Evolutionary conservation across 1,140 invertebrate genomes (phyloP).

Genomic region (Diorhabda carinulata): DNA sequence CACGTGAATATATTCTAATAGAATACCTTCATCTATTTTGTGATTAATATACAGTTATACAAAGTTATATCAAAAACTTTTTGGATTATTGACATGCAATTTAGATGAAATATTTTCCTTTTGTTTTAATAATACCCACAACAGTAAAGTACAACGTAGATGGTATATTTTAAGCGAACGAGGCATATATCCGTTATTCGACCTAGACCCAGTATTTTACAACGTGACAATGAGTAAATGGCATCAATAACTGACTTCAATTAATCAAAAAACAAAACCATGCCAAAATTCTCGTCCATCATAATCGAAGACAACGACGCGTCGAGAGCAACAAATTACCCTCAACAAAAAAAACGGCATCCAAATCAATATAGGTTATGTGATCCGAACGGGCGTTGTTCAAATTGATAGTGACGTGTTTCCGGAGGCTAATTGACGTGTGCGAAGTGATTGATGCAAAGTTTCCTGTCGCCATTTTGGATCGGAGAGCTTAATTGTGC

Average conservation of each 20-base stretch:
- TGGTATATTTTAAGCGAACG: too few species aligned
- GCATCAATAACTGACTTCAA: constrained; percentile 11
- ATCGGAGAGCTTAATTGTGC: constrained; percentile 41
- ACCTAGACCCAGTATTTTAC: constrained; percentile 11
- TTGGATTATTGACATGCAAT: too few species aligned
- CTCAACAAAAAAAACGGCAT: constrained; percentile 13
- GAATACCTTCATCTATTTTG: too few species aligned
- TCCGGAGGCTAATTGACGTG: constrained; percentile 49
- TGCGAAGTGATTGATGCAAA: constrained; percentile 47
- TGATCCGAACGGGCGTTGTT: constrained; percentile 39
- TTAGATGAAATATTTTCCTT: too few species aligned
- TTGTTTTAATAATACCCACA: too few species aligned
- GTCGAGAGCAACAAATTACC: constrained; percentile 16
- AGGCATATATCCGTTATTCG: too few species aligned
- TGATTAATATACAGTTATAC: too few species aligned
- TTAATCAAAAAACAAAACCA: constrained; percentile 8
- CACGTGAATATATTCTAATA: too few species aligned
- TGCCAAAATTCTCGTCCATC: background rate
- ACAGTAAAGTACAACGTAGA: too few species aligned
- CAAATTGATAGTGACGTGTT: constrained; percentile 49
- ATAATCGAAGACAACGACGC: constrained; percentile 18
- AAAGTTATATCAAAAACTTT: too few species aligned
- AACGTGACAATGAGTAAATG: constrained; percentile 18
- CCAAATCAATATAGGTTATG: constrained; percentile 43
- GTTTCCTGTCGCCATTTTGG: constrained; percentile 46